Conservation (phyloP, 2,113 vertebrate genomes). For the Pagrus major region DNA sequence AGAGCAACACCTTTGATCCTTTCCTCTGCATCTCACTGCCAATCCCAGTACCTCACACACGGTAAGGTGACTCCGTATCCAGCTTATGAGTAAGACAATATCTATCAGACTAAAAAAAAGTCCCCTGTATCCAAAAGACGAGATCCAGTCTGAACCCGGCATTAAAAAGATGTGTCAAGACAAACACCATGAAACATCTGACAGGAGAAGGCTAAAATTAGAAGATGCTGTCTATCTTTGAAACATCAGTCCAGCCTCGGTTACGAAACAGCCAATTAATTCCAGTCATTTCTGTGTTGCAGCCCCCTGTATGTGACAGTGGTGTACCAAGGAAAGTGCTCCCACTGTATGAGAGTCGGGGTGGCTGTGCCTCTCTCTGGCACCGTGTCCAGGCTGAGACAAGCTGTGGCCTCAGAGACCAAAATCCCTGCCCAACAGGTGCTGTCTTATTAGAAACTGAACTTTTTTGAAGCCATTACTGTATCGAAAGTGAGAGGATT, state of each 20-base stretch:
- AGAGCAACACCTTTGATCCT: conserved; percentile 98
- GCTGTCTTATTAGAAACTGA: conserved; percentile 15
- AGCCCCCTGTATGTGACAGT: conserved; percentile 96
- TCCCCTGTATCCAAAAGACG: conserved; percentile 23
- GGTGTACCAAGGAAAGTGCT: conserved; percentile 97
- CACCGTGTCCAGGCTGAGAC: conserved; percentile 92
- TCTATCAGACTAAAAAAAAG: conserved; percentile 19
- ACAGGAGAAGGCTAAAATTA: conserved; percentile 70
- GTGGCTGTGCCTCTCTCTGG: conserved; percentile 95
- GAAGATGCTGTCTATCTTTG: conserved; percentile 50
- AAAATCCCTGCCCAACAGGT: conserved; percentile 98
- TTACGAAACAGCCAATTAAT: conserved; percentile 51
- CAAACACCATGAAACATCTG: conserved; percentile 22
- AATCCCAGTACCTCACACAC: conserved; percentile 96
- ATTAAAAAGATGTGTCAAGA: conserved; percentile 45
- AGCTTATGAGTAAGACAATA: conserved; percentile 17
- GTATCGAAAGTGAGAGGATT: conserved; percentile 8
- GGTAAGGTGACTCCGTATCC: conserved; percentile 82
- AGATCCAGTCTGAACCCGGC: conserved; percentile 24
- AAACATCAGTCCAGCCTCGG: conserved; percentile 10
- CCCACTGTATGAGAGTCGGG: conserved; percentile 97
- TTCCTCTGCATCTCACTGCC: conserved; percentile 99
- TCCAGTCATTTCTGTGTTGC: conserved; percentile 42
- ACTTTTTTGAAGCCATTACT: neutral
- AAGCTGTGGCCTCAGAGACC: conserved; percentile 94